Evolutionary conservation across 2,888 invertebrate genomes (phyloP), one percentile per base, ranked within the genome.

Genomic region (Drosophila neonasuta): DNA sequence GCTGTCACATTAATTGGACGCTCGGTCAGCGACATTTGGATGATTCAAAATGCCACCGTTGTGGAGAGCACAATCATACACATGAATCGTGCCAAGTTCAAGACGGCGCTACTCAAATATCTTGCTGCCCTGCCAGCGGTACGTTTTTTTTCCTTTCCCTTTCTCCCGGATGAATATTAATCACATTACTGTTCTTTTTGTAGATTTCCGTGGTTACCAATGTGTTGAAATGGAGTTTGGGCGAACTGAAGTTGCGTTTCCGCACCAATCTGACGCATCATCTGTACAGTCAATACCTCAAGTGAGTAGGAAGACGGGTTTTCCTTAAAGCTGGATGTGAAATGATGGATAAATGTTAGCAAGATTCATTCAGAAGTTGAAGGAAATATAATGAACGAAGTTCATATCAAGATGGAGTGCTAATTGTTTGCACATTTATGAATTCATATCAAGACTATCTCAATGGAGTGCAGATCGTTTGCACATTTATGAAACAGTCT

Each of bases 21-120:
- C 78, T 98, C 99, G 0, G 93, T 97, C 77, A 98, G 98, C 88
- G 99, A 99, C 91, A 93, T 99, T 56, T 99, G 98, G 98, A 95
- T 99, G 92, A 99, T 99, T 80, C 96, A 97, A 88, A 97, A 96
- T 89, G 96, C 97, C 10, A 99, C 99, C 2, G 93, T 96, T 59
- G 94, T 99, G 80, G 99, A 99, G 93, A 97, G 98, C 89, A 95
- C 98, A 5, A 98, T 99, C 73, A 97, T 99, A 81, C 95, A 96
- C 74, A 96, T 97, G 94, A 94, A 98, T 90, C 93, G 93, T 68
- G 89, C 92, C 7, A 92, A 95, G 67, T 99, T 99, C 91, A 94
- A 93, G 89, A 92, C 92, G 74, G 93, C 96, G 56, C 92, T 99
- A 45, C 87, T 95, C 36, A 94, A 94, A 88, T 96, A 97, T 90